These are phyloP conservation scores for Ochropacha duplaris DNA, from an alignment of 2,888 invertebrate genomes.

Conservation along the genomic window DNA sequence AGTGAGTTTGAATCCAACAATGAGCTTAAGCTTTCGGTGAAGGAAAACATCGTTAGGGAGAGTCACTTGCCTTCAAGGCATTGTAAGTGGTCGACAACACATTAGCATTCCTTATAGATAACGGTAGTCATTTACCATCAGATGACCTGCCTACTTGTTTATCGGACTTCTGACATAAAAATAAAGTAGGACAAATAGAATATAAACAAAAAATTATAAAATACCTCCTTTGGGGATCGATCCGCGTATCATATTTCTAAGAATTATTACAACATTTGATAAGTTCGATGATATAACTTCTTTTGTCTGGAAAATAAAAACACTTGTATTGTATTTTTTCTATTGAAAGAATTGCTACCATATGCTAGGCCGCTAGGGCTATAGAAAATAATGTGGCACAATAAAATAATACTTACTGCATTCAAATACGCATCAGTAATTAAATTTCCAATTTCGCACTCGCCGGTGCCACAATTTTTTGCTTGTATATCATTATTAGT, in stretches of 20 bases:
- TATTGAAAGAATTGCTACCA: no score
- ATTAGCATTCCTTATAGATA: no score
- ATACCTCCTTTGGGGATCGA: constrained; percentile 85
- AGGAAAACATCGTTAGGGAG: no score
- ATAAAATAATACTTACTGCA: constrained; percentile 69
- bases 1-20: no score
- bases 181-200: no score
- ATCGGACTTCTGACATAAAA: no score
- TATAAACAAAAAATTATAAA: not conserved
- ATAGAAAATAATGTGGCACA: not conserved
- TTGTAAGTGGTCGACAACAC: no score
- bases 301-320: constrained; percentile 45
- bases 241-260: constrained; percentile 87
- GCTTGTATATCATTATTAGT: constrained; percentile 77
- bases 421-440: constrained; percentile 86
- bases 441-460: constrained; percentile 88
- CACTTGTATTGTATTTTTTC: not conserved
- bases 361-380: no score
- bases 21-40: no score
- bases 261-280: constrained; percentile 64
- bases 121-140: no score
- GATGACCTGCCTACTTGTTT: no score
- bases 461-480: constrained; percentile 75
- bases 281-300: constrained; percentile 40
- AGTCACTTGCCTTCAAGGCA: no score